Base-by-base conservation (phyloP, 2,113 vertebrate genomes). In the Sapayoa aenigma region DNA sequence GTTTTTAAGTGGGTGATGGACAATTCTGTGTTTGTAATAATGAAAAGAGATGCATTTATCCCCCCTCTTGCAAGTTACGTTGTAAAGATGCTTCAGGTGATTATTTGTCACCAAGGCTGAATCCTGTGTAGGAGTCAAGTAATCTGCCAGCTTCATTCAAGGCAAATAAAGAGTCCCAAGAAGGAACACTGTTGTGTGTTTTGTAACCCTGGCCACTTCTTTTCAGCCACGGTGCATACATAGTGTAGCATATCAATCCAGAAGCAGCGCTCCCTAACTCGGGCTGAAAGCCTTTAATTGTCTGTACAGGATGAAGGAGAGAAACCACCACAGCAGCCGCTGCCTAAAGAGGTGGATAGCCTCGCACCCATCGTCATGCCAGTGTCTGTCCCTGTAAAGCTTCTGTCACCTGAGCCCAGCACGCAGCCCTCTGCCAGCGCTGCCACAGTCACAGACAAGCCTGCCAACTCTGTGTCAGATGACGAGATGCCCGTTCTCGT, bases 311-410 rank as follows among this genome's bases (percentile, higher is more conserved):
- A 98, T 95, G 98, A 98, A 97, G 98, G 98, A 97, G 98, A 98
- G 97, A 98, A 97, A 93, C 91, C 93, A 94, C 96, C 93, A 76
- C 95, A 95, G 97, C 97, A 97, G 93, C 97, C 94, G 91, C 97
- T 97, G 96, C 87, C 97, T 94, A 97, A 97, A 92, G 98, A 98
- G 97, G 98, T 96, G 83, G 98, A 98, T 95, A 96, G 97, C 97
- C 97, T 97, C 85, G 96, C 97, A 20, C 98, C 98, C 93, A 98
- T 99, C 98, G 96, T 99, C 97, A 98, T 99, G 98, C 98, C 98
- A 71, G 98, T 99, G 93, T 99, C 98, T 98, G 98, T 99, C 97
- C 98, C 98, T 97, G 98, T 99, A 97, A 98, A 98, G 98, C 98
- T 98, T 98, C 97, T 97, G 93, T 97, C 96, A 21, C 96, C 98